Conservation (phyloP, 2,113 vertebrate species). For the Corydoras sp. region DNA sequence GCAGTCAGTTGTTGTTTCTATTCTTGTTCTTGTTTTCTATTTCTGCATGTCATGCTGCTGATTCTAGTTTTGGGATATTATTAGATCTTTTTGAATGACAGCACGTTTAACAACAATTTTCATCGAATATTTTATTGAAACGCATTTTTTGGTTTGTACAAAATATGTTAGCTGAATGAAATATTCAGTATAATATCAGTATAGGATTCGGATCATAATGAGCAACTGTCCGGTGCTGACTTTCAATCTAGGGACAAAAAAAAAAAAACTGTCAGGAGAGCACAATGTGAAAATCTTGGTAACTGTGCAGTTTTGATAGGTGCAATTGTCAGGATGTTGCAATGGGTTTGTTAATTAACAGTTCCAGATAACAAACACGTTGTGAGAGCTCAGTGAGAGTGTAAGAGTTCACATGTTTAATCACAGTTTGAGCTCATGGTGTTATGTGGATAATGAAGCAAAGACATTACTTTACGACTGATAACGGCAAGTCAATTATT, state of each 20-base stretch:
- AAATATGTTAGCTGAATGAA: no score
- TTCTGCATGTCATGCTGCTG: no score
- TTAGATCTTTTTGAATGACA: no score
- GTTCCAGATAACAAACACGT: constrained; percentile 1
- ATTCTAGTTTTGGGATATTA: no score
- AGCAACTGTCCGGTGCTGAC: no score
- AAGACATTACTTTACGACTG: background rate
- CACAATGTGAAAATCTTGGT: background rate
- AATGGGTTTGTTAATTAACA: constrained; percentile 6
- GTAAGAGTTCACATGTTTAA: constrained; percentile 18
- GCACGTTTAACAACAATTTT: no score
- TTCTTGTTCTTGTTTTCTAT: no score
- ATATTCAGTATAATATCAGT: no score
- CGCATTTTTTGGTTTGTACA: no score
- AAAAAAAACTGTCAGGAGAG: background rate
- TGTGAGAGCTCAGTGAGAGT: background rate
- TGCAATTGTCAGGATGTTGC: background rate
- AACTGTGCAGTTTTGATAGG: background rate
- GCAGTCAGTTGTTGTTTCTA: no score
- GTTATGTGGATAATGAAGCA: background rate
- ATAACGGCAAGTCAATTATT: background rate
- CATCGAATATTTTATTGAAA: no score
- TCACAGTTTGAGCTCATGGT: background rate
- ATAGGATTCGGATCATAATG: no score
- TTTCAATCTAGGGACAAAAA: background rate